phyloP scores from a whole-genome alignment of 2,888 invertebrate species.

The Corbicula japonica region DNA sequence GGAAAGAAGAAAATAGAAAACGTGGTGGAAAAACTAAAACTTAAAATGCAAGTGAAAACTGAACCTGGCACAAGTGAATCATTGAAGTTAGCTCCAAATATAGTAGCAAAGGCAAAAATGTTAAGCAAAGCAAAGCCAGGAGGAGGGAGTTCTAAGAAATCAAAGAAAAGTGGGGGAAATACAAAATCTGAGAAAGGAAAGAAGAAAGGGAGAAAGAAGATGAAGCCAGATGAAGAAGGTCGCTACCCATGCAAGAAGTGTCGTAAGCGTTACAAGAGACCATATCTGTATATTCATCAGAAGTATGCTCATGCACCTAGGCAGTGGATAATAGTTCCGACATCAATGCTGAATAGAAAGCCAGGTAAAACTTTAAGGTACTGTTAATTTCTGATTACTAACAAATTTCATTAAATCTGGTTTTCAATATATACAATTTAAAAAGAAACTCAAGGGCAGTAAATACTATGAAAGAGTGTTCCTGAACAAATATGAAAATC shows the following conservation, averaged over 20 bases:
- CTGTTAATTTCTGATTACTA: too few species aligned
- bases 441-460: too few species aligned
- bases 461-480: too few species aligned
- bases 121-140: neutral
- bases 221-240: slow-evolving; percentile 22
- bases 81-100: neutral
- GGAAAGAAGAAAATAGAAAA: neutral
- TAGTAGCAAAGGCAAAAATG: neutral
- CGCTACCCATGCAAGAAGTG: slow-evolving; percentile 45
- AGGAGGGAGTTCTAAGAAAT: neutral
- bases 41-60: neutral
- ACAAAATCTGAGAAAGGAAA: neutral
- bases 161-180: neutral
- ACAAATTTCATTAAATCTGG: too few species aligned
- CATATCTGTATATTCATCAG: slow-evolving; percentile 48
- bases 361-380: slow-evolving; percentile 26
- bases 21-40: neutral
- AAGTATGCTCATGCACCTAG: slow-evolving; percentile 24
- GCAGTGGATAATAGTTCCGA: slow-evolving; percentile 27
- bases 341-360: neutral
- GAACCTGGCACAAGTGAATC: neutral
- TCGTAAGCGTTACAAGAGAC: slow-evolving; percentile 40
- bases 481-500: too few species aligned
- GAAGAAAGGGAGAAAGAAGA: neutral
- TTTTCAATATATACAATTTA: too few species aligned